Evolutionary conservation across 2,888 invertebrate genomes (phyloP).

Genomic region (Saturnia japonica): DNA sequence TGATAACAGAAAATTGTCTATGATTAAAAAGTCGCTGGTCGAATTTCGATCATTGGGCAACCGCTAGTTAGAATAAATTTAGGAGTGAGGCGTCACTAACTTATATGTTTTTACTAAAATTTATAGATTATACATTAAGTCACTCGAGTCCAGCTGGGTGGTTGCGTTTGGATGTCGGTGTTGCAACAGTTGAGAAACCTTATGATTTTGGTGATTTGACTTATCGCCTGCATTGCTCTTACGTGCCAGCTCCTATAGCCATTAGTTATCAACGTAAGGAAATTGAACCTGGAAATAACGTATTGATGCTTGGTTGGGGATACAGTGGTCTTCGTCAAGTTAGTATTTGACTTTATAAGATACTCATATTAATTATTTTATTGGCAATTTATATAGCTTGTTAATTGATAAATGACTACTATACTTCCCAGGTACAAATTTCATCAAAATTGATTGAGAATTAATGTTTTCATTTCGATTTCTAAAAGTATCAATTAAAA

Average conservation of each 20-base stretch:
- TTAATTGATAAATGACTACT: too few relatives aligned
- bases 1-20: too few relatives aligned
- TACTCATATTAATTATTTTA: too few relatives aligned
- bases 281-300: conserved; percentile 21
- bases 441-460: too few relatives aligned
- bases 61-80: too few relatives aligned
- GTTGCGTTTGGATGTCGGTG: conserved; percentile 30
- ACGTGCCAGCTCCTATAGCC: conserved; percentile 26
- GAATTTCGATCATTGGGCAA: too few relatives aligned
- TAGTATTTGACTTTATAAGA: not conserved
- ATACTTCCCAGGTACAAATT: too few relatives aligned
- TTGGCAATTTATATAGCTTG: too few relatives aligned
- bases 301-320: conserved; percentile 31
- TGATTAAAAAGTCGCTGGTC: too few relatives aligned
- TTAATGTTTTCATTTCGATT: too few relatives aligned
- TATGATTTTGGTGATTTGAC: conserved; percentile 28
- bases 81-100: not conserved
- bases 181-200: conserved; percentile 32
- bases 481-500: too few relatives aligned
- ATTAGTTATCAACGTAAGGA: conserved; percentile 26
- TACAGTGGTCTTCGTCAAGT: conserved; percentile 13
- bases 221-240: conserved; percentile 28
- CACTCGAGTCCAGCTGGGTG: conserved; percentile 15
- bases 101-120: not conserved
- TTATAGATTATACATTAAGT: conserved; percentile 27